These are phyloP conservation scores for Lasioglossum lativentre DNA, from an alignment of 2,888 invertebrate species.

Conservation along the genomic window DNA sequence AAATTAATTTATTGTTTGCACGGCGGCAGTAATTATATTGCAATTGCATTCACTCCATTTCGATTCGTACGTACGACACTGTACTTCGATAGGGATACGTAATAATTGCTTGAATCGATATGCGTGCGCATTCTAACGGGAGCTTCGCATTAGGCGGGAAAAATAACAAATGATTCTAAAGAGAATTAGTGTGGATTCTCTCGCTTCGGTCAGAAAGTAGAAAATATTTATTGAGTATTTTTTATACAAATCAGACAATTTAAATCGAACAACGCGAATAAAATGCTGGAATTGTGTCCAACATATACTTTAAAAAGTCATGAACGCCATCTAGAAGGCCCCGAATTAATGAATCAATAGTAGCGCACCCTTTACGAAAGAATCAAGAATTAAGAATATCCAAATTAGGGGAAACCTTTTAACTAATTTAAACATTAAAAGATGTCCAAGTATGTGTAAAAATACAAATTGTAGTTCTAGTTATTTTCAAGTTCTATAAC, in stretches of 20 bases:
- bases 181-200: background rate
- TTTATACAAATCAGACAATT: background rate
- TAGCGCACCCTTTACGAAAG: conserved; percentile 42
- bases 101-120: conserved; percentile 56
- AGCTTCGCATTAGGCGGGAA: conserved; percentile 37
- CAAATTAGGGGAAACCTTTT: conserved; percentile 29
- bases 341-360: conserved; percentile 47
- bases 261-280: background rate
- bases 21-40: too few relatives aligned
- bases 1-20: background rate
- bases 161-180: background rate
- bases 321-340: conserved; percentile 43
- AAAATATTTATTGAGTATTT: conserved; percentile 38
- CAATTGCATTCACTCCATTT: background rate
- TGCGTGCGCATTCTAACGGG: conserved; percentile 58
- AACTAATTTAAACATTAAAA: conserved; percentile 16
- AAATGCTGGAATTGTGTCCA: background rate
- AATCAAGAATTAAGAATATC: conserved; percentile 34
- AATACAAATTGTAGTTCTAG: background rate
- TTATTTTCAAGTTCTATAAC: background rate
- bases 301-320: background rate
- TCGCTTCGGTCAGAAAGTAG: background rate
- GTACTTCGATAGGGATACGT: conserved; percentile 31
- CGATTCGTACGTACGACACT: conserved; percentile 50
- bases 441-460: background rate